Evolutionary conservation across 2,888 invertebrate genomes (phyloP).

Genomic region (Spilarctia lutea): DNA sequence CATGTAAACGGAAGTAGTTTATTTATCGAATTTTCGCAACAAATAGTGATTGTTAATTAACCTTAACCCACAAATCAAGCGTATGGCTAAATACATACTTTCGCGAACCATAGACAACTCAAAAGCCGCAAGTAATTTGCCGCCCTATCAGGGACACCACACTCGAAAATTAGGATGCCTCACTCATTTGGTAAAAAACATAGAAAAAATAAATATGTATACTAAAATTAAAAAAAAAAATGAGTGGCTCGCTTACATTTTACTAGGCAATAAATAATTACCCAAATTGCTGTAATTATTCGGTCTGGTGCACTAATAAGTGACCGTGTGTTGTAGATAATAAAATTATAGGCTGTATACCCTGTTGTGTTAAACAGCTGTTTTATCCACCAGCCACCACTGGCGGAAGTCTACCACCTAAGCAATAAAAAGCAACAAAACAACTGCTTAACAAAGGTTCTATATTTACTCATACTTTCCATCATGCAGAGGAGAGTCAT

Average conservation of each 20-base stretch:
- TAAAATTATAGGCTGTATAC: neutral
- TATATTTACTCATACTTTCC: no score
- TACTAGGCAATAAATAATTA: conserved; percentile 3
- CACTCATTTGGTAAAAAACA: neutral
- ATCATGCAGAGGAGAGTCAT: no score
- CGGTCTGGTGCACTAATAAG: neutral
- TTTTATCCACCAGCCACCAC: neutral
- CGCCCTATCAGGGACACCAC: no score
- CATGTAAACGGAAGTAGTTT: no score
- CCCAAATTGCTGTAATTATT: conserved; percentile 7
- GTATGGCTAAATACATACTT: neutral
- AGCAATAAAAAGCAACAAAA: no score
- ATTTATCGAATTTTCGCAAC: no score
- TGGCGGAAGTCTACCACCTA: neutral
- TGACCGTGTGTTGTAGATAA: neutral
- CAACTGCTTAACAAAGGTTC: no score
- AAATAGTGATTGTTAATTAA: neutral
- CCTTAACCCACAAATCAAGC: no score
- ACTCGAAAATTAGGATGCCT: no score
- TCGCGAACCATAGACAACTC: no score
- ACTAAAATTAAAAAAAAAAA: neutral
- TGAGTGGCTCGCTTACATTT: neutral
- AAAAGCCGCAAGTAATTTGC: no score
- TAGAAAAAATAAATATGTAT: neutral
- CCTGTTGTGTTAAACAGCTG: neutral